Percentiles rank a stretch among this genome's conserved stretches.
Conservation (phyloP, 2,797 vertebrate species). For the Adrianichthys oophorus region DNA sequence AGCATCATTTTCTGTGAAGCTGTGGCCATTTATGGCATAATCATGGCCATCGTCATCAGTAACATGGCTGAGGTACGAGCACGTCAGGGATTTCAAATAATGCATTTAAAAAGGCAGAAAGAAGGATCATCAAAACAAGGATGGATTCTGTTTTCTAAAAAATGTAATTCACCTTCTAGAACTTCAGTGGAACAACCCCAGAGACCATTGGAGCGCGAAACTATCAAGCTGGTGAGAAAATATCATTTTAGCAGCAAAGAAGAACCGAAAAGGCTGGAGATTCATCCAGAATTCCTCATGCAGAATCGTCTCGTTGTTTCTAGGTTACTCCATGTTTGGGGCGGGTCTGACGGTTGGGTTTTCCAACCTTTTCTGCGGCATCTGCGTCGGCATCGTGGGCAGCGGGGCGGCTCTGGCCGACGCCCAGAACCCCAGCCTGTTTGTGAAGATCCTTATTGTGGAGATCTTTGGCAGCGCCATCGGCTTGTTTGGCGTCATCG, state of each 20-base stretch:
- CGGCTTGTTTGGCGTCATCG: slow-evolving; percentile 96
- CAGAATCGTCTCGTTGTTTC: neutral
- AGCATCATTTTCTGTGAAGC: slow-evolving; percentile 99
- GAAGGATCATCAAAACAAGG: neutral
- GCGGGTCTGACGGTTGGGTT: slow-evolving; percentile 97
- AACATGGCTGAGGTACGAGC: slow-evolving; percentile 93
- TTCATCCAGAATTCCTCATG: neutral
- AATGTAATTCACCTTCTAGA: slow-evolving; percentile 68
- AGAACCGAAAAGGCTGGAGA: neutral
- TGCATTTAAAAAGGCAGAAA: neutral
- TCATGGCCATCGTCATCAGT: slow-evolving; percentile 99
- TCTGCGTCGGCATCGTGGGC: slow-evolving; percentile 97
- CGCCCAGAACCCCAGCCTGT: slow-evolving; percentile 95
- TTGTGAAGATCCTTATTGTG: slow-evolving; percentile 98
- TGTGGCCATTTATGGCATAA: slow-evolving; percentile 98
- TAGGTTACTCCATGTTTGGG: slow-evolving; percentile 98
- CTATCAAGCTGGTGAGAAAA: slow-evolving; percentile 90
- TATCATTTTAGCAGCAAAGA: neutral
- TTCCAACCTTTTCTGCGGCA: slow-evolving; percentile 98
- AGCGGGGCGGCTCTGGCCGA: slow-evolving; percentile 96
- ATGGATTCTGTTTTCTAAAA: slow-evolving; percentile 16
- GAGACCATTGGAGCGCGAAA: slow-evolving; percentile 89
- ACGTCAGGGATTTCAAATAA: too few species aligned
- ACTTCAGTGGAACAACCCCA: slow-evolving; percentile 86
- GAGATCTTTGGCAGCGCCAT: slow-evolving; percentile 99